These are phyloP conservation scores for Eucidaris tribuloides DNA, from an alignment of 35 echinoderm and acorn worm species.

Conservation along the genomic window DNA sequence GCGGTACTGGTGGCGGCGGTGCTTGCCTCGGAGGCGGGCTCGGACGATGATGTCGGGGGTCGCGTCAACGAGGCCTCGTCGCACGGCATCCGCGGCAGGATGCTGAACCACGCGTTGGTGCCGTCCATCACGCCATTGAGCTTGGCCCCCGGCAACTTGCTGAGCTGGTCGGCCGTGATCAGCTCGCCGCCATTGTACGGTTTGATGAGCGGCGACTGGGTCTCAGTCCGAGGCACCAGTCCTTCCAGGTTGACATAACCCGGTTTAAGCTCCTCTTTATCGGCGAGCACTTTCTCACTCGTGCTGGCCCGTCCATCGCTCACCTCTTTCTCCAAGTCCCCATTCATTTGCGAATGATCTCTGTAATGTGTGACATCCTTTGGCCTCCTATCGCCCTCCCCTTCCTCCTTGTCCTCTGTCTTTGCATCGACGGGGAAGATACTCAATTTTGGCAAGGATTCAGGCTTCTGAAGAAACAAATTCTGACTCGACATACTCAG, in stretches of 20 bases:
- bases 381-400: background rate
- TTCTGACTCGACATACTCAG: too few species aligned
- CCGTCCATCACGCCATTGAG: conserved; percentile 63
- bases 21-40: background rate
- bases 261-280: conserved; percentile 16
- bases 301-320: background rate
- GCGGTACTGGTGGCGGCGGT: background rate
- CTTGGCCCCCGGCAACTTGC: conserved; percentile 42
- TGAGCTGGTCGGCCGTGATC: conserved; percentile 27
- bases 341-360: background rate
- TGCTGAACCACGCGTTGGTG: conserved; percentile 88
- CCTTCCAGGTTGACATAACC: conserved; percentile 58
- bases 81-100: conserved; percentile 86
- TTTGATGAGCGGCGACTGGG: background rate
- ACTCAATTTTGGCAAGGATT: background rate
- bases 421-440: background rate
- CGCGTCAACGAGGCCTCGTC: conserved; percentile 74
- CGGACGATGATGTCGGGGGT: background rate
- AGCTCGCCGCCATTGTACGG: conserved; percentile 42
- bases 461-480: background rate
- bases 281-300: background rate
- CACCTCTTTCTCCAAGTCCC: conserved; percentile 3
- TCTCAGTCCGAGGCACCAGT: conserved; percentile 20
- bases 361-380: background rate
- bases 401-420: background rate